Base-by-base conservation (phyloP, 2,797 vertebrate species). In the Menidia menidia region DNA sequence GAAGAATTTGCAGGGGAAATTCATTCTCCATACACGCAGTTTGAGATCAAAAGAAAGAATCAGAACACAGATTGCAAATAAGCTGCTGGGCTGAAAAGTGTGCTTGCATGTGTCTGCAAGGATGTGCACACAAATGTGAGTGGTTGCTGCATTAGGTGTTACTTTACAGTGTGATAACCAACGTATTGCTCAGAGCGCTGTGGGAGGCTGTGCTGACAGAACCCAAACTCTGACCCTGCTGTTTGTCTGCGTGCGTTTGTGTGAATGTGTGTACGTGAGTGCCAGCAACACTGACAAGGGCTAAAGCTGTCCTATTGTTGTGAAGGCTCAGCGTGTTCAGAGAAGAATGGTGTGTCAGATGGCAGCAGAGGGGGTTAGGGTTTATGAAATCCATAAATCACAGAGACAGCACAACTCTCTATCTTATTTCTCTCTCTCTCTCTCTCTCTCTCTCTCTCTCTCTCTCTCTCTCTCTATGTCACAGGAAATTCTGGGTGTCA, bases 341-440 rank as follows among this genome's bases (percentile, higher is more conserved):
- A 88, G 84, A 90, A 90, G 87, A 92, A 92, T 89, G 86, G 91
- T 41, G 79, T 88, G 90, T 91, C 92, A 92, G 87, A 90, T 83
- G 88, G 88, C 81, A 92, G 89, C 77, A 70, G 80, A 81, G 87
- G 85, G 81, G 83, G 87, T 91, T 92, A 88, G 91, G 83, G 82
- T 91, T 95, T 94, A 94, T 95, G 93, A 95, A 93, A 92, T 90
- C 88, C 93, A 95, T 94, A 92, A 93, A 93, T 95, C 94, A 94
- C 78, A 61, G 70, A 88, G 91, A 94, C 92, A 93, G 88, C 81
- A 68, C 63, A 82, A 72, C 71, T 71, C 53, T 86, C 77, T 83
- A 74, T 90, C 88, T 86, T 77, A 67, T 75, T 43, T 73, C 71
- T 67, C 66, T 71, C 75, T 75, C 51, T 53, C 73, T 61, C 71